phyloP scores from a whole-genome alignment of 2,113 vertebrate genomes.

The Ameiurus melas region DNA sequence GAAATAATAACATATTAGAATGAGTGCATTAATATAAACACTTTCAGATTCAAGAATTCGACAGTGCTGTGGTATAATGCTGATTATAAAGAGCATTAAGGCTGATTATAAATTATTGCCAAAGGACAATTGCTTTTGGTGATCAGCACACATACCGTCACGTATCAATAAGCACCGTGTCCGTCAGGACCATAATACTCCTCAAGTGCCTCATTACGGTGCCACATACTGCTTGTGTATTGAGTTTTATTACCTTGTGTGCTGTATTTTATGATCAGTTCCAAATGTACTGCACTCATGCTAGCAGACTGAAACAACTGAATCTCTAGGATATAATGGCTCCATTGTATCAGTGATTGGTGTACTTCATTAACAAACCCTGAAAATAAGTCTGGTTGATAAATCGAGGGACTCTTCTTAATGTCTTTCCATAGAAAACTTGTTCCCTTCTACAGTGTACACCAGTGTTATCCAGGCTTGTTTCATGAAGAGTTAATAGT shows the following conservation, averaged over 20 bases:
- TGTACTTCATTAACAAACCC: not conserved
- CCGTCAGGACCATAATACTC: slow-evolving; percentile 45
- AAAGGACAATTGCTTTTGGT: not conserved
- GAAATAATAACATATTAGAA: not conserved
- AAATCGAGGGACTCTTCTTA: not conserved
- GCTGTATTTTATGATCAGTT: slow-evolving; percentile 15
- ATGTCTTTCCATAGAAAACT: not conserved
- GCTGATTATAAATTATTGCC: slow-evolving; percentile 20
- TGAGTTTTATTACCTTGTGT: slow-evolving; percentile 18
- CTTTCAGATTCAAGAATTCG: not conserved
- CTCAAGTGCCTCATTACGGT: slow-evolving; percentile 28
- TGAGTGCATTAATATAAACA: not conserved
- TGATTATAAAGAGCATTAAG: not conserved
- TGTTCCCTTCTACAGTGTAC: not conserved
- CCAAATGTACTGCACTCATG: slow-evolving; percentile 1
- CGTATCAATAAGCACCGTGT: slow-evolving; percentile 52
- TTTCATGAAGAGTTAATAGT: not conserved
- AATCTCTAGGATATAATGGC: not conserved
- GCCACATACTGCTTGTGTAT: slow-evolving; percentile 22
- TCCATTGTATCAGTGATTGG: not conserved
- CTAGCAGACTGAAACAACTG: not conserved
- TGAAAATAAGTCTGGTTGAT: slow-evolving; percentile 22
- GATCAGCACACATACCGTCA: slow-evolving; percentile 30
- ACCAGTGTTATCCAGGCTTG: not conserved
- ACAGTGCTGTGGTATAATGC: not conserved